Percentiles rank a stretch among this genome's conserved stretches.
phyloP scores from a whole-genome alignment of 2,113 vertebrate species.

The Gracilinanus agilis region DNA sequence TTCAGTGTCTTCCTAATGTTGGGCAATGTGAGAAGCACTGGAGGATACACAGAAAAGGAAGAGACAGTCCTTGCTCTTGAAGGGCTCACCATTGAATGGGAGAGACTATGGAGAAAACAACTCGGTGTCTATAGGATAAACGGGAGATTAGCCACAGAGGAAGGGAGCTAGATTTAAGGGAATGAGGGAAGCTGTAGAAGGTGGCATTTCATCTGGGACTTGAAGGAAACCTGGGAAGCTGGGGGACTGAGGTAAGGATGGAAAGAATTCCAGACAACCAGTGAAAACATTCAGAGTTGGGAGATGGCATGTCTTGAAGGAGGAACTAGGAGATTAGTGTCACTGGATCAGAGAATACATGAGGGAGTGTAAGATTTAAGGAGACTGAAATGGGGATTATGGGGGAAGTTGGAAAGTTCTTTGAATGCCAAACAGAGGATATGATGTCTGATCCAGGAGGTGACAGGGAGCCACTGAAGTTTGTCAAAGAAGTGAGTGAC shows the following conservation, averaged over 20 bases:
- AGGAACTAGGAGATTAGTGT: not conserved
- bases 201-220: not conserved
- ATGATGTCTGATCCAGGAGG: not conserved
- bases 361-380: not conserved
- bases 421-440: not conserved
- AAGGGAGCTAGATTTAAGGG: not conserved
- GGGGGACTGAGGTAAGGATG: not conserved
- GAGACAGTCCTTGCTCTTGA: not conserved
- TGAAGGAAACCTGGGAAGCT: not conserved
- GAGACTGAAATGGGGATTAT: not conserved
- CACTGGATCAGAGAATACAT: not conserved
- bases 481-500: not conserved
- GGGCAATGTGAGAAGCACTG: not conserved
- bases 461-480: not conserved
- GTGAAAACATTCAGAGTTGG: not conserved
- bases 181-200: not conserved
- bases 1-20: no score
- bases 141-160: not conserved
- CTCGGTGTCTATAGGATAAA: not conserved
- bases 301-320: not conserved
- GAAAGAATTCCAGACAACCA: not conserved
- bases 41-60: not conserved
- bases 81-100: not conserved
- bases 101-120: not conserved
- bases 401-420: not conserved